phyloP scores from a whole-genome alignment of 2,888 invertebrate genomes.

The Hydrotaea cyrtoneurina region DNA sequence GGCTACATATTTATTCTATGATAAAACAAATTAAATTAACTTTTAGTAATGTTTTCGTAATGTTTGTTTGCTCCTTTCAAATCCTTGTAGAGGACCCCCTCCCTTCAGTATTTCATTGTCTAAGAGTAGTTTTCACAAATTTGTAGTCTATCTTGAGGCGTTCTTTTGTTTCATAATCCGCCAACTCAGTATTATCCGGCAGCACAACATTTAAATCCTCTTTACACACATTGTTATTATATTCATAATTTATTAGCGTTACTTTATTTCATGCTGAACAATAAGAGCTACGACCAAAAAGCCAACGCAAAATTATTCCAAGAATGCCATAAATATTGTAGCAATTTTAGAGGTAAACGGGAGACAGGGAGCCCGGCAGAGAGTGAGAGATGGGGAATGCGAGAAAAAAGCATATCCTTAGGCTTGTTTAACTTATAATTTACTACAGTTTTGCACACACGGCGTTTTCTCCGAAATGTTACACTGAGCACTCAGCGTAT shows the following conservation, averaged over 20 bases:
- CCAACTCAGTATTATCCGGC: not conserved
- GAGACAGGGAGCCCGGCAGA: not conserved
- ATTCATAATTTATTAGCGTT: slow-evolving; percentile 3
- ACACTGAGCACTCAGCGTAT: not conserved
- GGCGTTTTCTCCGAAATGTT: not conserved
- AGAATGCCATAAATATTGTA: slow-evolving; percentile 2
- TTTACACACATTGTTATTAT: not conserved
- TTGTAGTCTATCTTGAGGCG: not conserved
- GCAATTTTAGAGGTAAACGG: not conserved
- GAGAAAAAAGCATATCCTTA: not conserved
- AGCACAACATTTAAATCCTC: not conserved
- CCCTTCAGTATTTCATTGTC: not conserved
- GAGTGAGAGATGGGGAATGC: not conserved
- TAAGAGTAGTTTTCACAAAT: not conserved
- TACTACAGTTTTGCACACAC: not conserved
- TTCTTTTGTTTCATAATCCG: not conserved
- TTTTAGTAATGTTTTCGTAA: no score
- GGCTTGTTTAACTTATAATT: not conserved
- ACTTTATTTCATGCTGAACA: not conserved
- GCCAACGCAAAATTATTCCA: not conserved
- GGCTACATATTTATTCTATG: no score
- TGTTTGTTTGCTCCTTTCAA: no score
- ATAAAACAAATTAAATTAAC: no score
- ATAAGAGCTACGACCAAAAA: not conserved
- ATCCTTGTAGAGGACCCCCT: no score